phyloP scores from a whole-genome alignment of 2,888 invertebrate species.

The Latrodectus hesperus region DNA sequence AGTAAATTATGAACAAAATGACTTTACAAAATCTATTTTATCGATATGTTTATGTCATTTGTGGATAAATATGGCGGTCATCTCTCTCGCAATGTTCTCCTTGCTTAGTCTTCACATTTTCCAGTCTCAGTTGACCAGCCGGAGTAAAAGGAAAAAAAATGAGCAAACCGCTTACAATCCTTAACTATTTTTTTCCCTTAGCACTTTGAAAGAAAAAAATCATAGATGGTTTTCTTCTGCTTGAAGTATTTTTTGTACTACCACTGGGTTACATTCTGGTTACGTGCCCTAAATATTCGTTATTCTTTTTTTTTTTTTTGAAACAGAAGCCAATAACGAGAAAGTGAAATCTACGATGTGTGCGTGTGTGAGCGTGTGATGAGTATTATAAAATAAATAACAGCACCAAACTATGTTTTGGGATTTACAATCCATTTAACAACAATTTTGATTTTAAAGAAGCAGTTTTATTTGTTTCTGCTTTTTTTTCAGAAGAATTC shows the following conservation, averaged over 20 bases:
- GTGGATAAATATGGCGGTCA: too few relatives aligned
- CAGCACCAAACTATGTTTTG: too few relatives aligned
- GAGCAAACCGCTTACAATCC: slow-evolving; percentile 23
- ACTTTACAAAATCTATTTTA: too few relatives aligned
- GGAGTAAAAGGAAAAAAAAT: slow-evolving; percentile 8
- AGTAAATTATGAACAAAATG: too few relatives aligned
- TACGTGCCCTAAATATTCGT: slow-evolving; percentile 34
- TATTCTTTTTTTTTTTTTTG: background rate
- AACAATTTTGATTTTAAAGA: too few relatives aligned
- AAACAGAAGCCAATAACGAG: slow-evolving; percentile 15
- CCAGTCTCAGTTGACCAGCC: slow-evolving; percentile 12
- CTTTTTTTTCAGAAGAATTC: too few relatives aligned
- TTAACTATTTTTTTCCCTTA: slow-evolving; percentile 27
- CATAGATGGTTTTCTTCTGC: slow-evolving; percentile 15
- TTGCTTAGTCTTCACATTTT: slow-evolving; percentile 40
- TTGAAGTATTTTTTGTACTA: slow-evolving; percentile 11
- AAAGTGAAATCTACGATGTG: background rate
- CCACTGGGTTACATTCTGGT: background rate
- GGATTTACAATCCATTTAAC: too few relatives aligned
- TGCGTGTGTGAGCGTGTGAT: too few relatives aligned
- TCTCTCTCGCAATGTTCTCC: too few relatives aligned
- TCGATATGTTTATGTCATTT: too few relatives aligned
- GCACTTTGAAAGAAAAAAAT: slow-evolving; percentile 36
- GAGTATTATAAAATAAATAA: too few relatives aligned
- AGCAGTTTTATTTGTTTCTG: too few relatives aligned